phyloP scores from a whole-genome alignment of 1,140 invertebrate species.

The Charaxes varanes region DNA sequence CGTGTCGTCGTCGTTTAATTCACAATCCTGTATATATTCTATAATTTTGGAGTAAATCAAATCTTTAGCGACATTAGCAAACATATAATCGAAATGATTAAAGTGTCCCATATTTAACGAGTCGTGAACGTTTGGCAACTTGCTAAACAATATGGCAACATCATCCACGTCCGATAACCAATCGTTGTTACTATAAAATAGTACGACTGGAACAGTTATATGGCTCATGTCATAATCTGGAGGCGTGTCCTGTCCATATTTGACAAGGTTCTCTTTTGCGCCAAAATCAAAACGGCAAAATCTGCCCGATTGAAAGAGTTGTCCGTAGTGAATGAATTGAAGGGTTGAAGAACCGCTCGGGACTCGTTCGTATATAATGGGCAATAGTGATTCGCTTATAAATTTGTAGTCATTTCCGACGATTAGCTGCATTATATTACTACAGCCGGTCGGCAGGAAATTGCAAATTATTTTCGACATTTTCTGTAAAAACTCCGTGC shows the following conservation, averaged over 20 bases:
- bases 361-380: constrained; percentile 84
- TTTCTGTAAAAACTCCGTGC: constrained; percentile 61
- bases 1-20: constrained; percentile 1
- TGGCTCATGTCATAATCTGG: constrained; percentile 78
- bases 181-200: constrained; percentile 82
- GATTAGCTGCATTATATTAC: constrained; percentile 74
- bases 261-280: constrained; percentile 50
- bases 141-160: constrained; percentile 71
- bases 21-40: constrained; percentile 43
- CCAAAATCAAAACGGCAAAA: constrained; percentile 72
- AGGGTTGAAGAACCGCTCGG: constrained; percentile 86
- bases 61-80: constrained; percentile 74
- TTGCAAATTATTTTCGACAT: constrained; percentile 68
- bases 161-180: constrained; percentile 76
- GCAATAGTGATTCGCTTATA: constrained; percentile 73
- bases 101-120: constrained; percentile 73
- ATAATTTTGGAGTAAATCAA: constrained; percentile 72
- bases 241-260: constrained; percentile 70
- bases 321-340: constrained; percentile 85
- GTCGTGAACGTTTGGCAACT: constrained; percentile 62
- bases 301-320: constrained; percentile 71
- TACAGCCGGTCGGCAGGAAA: constrained; percentile 68
- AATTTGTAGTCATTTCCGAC: constrained; percentile 71
- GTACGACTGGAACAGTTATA: constrained; percentile 77
- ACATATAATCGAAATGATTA: constrained; percentile 84